Evolutionary conservation across 2,113 vertebrate genomes (phyloP).

Genomic region (Tragelaphus buxtoni): DNA sequence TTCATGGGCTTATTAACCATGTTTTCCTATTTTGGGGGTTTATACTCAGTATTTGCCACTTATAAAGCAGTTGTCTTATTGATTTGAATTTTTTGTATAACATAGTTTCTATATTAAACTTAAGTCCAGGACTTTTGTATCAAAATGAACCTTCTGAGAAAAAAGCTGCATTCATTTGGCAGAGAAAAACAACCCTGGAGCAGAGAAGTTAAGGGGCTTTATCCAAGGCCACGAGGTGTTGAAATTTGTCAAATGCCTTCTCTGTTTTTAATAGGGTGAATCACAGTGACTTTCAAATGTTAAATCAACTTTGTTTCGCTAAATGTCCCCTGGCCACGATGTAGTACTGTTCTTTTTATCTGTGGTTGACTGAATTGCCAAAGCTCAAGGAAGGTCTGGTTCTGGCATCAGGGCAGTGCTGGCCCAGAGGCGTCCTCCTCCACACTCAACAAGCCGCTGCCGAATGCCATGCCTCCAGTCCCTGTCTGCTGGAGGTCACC

Average conservation of each 20-base stretch:
- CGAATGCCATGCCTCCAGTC: not conserved
- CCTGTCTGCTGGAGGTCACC: not conserved
- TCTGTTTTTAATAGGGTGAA: not conserved
- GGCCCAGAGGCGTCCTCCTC: not conserved
- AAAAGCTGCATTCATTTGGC: not conserved
- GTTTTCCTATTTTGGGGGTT: not conserved
- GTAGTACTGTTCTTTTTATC: too few species aligned
- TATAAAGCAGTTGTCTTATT: not conserved
- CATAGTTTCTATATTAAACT: not conserved
- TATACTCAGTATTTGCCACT: not conserved
- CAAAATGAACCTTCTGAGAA: not conserved
- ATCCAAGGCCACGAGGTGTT: not conserved
- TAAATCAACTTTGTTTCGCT: fast-evolving
- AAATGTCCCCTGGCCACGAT: not conserved
- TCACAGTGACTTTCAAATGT: not conserved
- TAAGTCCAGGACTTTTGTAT: not conserved
- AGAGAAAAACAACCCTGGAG: not conserved
- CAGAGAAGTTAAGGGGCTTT: not conserved
- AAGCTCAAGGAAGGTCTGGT: not conserved
- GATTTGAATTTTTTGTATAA: not conserved
- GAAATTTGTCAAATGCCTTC: too few species aligned
- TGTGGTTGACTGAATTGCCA: fast-evolving
- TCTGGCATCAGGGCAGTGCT: not conserved
- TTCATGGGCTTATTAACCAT: not conserved
- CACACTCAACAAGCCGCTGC: fast-evolving